Evolutionary conservation across 2,113 vertebrate species (phyloP).

Genomic region (Antechinus flavipes): DNA sequence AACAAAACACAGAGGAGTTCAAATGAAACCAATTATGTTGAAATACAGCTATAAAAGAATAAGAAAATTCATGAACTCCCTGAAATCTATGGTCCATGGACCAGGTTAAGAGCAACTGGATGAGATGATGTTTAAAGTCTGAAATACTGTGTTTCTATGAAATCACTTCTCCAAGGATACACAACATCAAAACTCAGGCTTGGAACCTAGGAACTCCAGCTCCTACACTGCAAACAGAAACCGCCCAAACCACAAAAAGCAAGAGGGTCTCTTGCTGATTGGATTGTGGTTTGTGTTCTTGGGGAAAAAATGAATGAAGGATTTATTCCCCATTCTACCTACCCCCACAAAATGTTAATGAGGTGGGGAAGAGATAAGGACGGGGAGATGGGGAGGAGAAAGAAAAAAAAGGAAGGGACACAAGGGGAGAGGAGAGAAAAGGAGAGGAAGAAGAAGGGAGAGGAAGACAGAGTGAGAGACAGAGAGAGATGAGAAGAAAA

Average conservation of each 20-base stretch:
- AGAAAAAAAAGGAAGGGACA: neutral
- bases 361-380: conserved; percentile 33
- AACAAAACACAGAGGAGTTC: neutral
- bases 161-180: conserved; percentile 24
- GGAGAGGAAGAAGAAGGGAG: too few species aligned
- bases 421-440: too few species aligned
- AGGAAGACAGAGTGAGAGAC: too few species aligned
- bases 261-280: conserved; percentile 50
- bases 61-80: neutral
- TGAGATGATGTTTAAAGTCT: neutral
- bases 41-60: neutral
- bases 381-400: neutral
- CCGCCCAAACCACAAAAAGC: neutral
- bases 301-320: conserved; percentile 71
- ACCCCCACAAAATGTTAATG: conserved; percentile 65
- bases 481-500: too few species aligned
- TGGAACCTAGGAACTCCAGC: neutral
- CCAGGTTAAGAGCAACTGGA: neutral
- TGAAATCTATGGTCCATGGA: neutral
- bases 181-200: conserved; percentile 27
- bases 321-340: conserved; percentile 48
- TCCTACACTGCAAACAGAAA: neutral
- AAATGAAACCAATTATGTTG: neutral
- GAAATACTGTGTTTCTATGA: neutral
- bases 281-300: conserved; percentile 77